A percentile compares a stretch with the other conserved stretches of the same genome.
Conservation (phyloP, 2,888 invertebrate species). For the Dinocampus coccinellae region DNA sequence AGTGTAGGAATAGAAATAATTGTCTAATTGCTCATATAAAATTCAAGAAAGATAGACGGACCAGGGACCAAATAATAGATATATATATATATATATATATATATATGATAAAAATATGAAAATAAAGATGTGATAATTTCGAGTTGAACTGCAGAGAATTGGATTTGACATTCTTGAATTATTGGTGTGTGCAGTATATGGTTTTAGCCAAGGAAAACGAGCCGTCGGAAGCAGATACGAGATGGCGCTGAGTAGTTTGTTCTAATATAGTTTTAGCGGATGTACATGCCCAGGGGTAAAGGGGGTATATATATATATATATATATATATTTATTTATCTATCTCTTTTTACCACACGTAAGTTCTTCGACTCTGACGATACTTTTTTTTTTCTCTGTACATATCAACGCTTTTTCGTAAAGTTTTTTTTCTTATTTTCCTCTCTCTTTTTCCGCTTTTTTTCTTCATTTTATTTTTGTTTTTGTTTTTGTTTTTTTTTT, state of each 20-base stretch:
- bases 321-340: background rate
- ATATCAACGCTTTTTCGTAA: background rate
- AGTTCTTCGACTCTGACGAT: background rate
- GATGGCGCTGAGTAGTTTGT: conserved; percentile 35
- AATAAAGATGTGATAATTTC: conserved; percentile 21
- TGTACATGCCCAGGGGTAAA: background rate
- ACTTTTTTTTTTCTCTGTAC: background rate
- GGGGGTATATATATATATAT: background rate
- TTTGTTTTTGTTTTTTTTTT: too few relatives aligned
- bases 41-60: conserved; percentile 9
- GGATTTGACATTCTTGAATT: conserved; percentile 61
- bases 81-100: too few relatives aligned
- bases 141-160: conserved; percentile 38
- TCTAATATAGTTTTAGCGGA: conserved; percentile 5
- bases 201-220: conserved; percentile 29
- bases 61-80: too few relatives aligned
- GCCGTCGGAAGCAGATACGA: conserved; percentile 57
- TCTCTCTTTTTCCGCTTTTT: background rate
- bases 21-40: conserved; percentile 12
- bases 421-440: too few relatives aligned
- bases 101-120: conserved; percentile 28
- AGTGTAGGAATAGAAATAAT: background rate
- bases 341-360: background rate
- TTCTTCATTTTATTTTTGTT: too few relatives aligned
- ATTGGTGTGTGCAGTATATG: conserved; percentile 53